These are phyloP conservation scores for Chlamydotis undulata DNA, from an alignment of 2,113 vertebrate genomes.

Conservation along the genomic window DNA sequence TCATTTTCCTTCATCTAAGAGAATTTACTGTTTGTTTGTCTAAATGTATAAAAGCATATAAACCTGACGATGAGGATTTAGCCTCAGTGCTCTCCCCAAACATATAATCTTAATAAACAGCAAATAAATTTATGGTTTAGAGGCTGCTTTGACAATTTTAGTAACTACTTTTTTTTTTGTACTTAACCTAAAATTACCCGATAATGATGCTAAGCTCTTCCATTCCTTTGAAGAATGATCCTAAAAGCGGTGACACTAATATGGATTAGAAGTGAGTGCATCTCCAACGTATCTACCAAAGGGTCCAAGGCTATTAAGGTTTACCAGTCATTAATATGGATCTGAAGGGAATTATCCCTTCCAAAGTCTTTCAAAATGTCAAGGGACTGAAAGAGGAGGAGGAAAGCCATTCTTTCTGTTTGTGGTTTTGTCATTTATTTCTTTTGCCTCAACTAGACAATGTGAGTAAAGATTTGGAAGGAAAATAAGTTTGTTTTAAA, in stretches of 20 bases:
- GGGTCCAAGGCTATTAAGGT: background rate
- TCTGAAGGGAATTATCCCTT: background rate
- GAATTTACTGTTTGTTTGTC: background rate
- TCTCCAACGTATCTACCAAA: rapidly evolving
- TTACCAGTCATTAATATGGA: background rate
- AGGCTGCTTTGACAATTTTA: background rate
- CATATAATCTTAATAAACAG: background rate
- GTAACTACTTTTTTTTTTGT: background rate
- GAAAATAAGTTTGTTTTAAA: background rate
- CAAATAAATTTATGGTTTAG: background rate
- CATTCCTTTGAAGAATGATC: background rate
- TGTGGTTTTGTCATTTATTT: background rate
- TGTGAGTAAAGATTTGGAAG: background rate
- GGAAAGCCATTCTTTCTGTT: background rate
- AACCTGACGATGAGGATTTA: background rate
- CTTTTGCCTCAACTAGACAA: background rate
- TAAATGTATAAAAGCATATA: background rate
- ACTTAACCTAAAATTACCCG: background rate
- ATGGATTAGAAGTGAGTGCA: background rate
- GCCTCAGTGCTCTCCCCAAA: background rate
- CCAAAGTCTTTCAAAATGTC: background rate
- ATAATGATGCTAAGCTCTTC: background rate
- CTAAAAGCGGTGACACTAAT: background rate
- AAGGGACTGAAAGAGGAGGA: background rate
- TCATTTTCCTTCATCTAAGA: background rate